Percentiles rank a stretch among this genome's conserved stretches.
phyloP scores from a whole-genome alignment of 2,797 vertebrate species.

The Crenichthys baileyi region DNA sequence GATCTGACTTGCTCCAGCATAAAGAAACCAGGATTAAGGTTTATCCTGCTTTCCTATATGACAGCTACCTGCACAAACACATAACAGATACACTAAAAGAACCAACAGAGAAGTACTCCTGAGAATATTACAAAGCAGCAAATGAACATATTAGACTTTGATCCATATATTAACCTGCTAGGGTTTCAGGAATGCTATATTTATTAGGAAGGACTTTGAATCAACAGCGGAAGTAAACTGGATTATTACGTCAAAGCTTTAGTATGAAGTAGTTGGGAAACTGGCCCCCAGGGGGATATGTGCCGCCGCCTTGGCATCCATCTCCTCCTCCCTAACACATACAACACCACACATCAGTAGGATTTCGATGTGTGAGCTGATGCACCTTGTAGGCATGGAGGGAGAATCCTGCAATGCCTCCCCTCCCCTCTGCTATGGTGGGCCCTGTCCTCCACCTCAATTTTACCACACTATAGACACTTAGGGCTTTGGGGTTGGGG shows the following conservation, averaged over 20 bases:
- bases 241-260: neutral
- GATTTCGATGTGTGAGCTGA: too few relatives aligned
- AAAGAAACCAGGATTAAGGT: neutral
- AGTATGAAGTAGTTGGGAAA: neutral
- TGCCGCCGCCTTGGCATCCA: too few relatives aligned
- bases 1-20: neutral
- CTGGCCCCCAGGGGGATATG: too few relatives aligned
- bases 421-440: too few relatives aligned
- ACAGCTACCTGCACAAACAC: neutral
- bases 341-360: too few relatives aligned
- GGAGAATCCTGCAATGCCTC: too few relatives aligned
- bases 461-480: too few relatives aligned
- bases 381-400: too few relatives aligned
- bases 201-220: neutral
- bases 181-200: neutral
- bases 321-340: too few relatives aligned
- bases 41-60: neutral
- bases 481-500: too few relatives aligned
- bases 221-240: neutral
- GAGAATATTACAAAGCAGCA: too few relatives aligned
- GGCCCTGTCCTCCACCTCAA: too few relatives aligned
- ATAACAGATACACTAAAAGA: neutral
- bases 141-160: neutral
- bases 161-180: neutral
- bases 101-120: neutral